A percentile compares a stretch with the other conserved stretches of the same genome.
Conservation (phyloP, 2,113 vertebrate species). For the Hippoglossus stenolepis region DNA sequence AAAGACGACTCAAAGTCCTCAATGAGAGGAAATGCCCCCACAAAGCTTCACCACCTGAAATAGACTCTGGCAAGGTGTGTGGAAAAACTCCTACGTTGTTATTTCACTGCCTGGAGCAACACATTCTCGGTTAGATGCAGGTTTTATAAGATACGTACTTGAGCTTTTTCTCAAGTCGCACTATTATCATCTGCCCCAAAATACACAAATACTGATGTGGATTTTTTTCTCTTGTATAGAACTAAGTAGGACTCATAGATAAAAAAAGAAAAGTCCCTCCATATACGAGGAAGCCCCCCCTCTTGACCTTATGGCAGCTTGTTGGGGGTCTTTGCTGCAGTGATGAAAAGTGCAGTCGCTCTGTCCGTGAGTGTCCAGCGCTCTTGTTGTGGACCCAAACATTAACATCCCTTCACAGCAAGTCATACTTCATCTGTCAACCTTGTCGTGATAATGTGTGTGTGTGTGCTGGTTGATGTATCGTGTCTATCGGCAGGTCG, state of each 20-base stretch:
- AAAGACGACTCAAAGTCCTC: background rate
- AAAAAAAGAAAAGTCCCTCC: background rate
- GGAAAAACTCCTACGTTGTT: conserved; percentile 50
- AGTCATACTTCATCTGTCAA: conserved; percentile 58
- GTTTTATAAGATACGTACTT: conserved; percentile 29
- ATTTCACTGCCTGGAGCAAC: conserved; percentile 33
- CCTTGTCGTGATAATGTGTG: conserved; percentile 37
- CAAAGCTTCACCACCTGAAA: conserved; percentile 15
- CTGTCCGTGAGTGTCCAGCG: conserved; percentile 11
- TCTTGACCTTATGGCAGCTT: conserved; percentile 53
- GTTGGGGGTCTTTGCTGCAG: conserved; percentile 5
- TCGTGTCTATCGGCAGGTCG: conserved; percentile 82
- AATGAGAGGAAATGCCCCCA: background rate
- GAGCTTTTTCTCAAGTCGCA: background rate
- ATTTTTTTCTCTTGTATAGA: background rate
- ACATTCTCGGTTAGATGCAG: conserved; percentile 14
- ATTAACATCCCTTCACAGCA: conserved; percentile 27
- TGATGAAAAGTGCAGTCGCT: conserved; percentile 46
- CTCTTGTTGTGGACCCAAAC: conserved; percentile 29
- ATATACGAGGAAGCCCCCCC: conserved; percentile 39
- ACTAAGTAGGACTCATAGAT: background rate
- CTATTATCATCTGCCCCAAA: background rate
- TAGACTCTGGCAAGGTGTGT: conserved; percentile 34
- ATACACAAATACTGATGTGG: background rate
- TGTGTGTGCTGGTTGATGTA: conserved; percentile 40